These are phyloP conservation scores for Irena cyanogastra DNA, from an alignment of 2,113 vertebrate species.

Conservation along the genomic window DNA sequence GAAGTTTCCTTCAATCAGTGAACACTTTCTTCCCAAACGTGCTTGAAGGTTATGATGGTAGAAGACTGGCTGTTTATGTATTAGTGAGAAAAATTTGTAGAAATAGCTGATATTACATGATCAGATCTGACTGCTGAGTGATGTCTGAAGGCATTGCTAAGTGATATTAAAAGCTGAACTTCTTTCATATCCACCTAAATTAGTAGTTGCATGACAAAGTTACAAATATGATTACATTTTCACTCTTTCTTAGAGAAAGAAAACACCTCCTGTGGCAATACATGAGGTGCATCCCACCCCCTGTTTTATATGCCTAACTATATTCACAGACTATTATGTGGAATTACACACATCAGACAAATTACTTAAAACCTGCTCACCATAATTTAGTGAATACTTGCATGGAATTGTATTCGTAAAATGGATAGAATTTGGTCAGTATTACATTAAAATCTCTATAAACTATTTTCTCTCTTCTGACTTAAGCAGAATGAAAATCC, in stretches of 20 bases:
- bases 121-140: conserved; percentile 15
- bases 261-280: neutral
- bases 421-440: neutral
- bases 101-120: neutral
- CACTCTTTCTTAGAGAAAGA: neutral
- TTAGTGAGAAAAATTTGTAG: neutral
- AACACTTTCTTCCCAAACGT: neutral
- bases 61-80: neutral
- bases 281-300: neutral
- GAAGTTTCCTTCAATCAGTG: neutral
- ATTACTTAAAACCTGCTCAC: neutral
- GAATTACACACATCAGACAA: neutral
- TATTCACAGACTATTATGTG: neutral
- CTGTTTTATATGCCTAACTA: neutral
- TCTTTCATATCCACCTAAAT: neutral
- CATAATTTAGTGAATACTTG: neutral
- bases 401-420: neutral
- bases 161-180: conserved; percentile 1
- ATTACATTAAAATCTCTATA: neutral
- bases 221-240: neutral
- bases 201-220: neutral
- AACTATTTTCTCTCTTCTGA: neutral
- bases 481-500: neutral
- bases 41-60: neutral
- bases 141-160: neutral